Percentiles rank a stretch among this genome's conserved stretches.
Evolutionary conservation across 2,888 invertebrate genomes (phyloP).

Genomic region (Chloromyia formosa): DNA sequence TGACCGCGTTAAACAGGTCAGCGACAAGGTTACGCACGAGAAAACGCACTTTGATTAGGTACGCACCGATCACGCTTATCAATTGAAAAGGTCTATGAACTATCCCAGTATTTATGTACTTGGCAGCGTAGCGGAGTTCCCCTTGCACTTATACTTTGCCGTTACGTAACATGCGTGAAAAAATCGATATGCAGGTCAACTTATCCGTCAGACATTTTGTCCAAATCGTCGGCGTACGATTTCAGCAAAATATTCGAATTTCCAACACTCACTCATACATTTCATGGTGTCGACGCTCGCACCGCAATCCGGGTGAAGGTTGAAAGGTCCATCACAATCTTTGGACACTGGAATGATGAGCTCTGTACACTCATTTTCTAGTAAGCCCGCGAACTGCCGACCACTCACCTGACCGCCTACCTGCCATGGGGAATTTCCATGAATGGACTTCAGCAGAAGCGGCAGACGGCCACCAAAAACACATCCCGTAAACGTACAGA

Average conservation of each 20-base stretch:
- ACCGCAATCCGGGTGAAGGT: too few relatives aligned
- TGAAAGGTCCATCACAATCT: too few relatives aligned
- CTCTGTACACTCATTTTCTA: not conserved
- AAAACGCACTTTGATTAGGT: slow-evolving; percentile 14
- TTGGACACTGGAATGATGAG: too few relatives aligned
- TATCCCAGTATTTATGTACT: not conserved
- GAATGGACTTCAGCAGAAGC: not conserved
- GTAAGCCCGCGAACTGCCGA: not conserved
- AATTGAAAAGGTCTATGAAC: slow-evolving; percentile 24
- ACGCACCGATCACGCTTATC: slow-evolving; percentile 14
- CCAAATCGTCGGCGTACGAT: not conserved
- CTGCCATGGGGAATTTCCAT: slow-evolving; percentile 35
- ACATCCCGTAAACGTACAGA: not conserved
- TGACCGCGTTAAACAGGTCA: not conserved
- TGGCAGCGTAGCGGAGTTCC: not conserved
- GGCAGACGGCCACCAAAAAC: not conserved
- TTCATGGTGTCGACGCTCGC: too few relatives aligned
- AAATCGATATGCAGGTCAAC: slow-evolving; percentile 21
- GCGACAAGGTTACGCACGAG: slow-evolving; percentile 22
- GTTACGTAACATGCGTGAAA: slow-evolving; percentile 18
- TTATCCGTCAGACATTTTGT: not conserved
- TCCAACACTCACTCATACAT: too few relatives aligned
- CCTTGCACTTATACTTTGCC: not conserved
- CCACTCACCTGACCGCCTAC: not conserved
- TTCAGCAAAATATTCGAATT: too few relatives aligned